These are phyloP conservation scores for Rhegmatorhina hoffmannsi DNA, from an alignment of 2,113 vertebrate species.

Conservation along the genomic window DNA sequence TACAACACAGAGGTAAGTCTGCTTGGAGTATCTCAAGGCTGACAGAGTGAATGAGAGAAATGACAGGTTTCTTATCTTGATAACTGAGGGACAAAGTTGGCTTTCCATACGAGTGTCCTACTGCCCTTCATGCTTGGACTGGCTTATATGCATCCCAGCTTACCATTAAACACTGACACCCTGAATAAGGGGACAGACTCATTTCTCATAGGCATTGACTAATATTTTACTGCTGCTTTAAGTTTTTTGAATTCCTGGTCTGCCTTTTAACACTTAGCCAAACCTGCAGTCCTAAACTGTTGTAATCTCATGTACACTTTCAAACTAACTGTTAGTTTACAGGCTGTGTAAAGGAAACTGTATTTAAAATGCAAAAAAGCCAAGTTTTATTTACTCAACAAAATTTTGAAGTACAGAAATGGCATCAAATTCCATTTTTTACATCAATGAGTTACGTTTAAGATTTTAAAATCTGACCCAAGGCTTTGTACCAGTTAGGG, in stretches of 20 bases:
- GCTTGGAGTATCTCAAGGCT: constrained; percentile 98
- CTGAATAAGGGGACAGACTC: constrained; percentile 90
- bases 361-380: not conserved
- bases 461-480: not conserved
- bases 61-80: constrained; percentile 99
- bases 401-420: not conserved
- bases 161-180: constrained; percentile 97
- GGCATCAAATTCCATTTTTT: not conserved
- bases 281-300: constrained; percentile 22
- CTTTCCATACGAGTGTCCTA: constrained; percentile 87
- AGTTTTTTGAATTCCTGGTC: constrained; percentile 90
- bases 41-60: constrained; percentile 99
- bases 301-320: not conserved
- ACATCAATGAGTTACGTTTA: not conserved
- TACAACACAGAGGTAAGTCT: constrained; percentile 98
- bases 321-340: not conserved
- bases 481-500: not conserved
- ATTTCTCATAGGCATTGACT: constrained; percentile 95
- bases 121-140: constrained; percentile 99
- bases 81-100: constrained; percentile 86
- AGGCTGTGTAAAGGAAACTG: not conserved
- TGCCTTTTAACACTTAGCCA: constrained; percentile 86
- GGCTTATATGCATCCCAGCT: constrained; percentile 96
- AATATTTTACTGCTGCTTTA: constrained; percentile 97
- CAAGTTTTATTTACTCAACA: not conserved